Conservation (phyloP, 2,113 vertebrate species). For the Diadophis punctatus region DNA sequence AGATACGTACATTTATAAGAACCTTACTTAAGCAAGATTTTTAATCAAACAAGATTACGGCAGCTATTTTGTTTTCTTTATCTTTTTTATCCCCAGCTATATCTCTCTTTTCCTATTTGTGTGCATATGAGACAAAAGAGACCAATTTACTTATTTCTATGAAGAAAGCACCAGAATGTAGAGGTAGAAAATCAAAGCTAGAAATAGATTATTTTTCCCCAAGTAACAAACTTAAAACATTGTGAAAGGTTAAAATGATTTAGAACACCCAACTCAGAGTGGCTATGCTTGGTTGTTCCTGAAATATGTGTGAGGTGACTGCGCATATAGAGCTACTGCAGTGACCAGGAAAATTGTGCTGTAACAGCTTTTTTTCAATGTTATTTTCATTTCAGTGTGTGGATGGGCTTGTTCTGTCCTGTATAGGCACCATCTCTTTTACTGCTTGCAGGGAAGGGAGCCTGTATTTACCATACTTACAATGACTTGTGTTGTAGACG, state of each 20-base stretch:
- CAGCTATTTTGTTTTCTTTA: conserved; percentile 7
- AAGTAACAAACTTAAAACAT: conserved; percentile 59
- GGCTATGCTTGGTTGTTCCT: conserved; percentile 60
- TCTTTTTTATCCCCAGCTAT: background rate
- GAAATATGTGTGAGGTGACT: conserved; percentile 55
- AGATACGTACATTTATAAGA: background rate
- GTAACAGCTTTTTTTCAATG: conserved; percentile 26
- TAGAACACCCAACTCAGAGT: conserved; percentile 47
- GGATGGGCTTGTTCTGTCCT: conserved; percentile 8
- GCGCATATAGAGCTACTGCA: conserved; percentile 18
- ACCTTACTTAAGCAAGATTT: conserved; percentile 5
- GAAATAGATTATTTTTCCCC: conserved; percentile 37
- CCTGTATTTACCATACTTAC: background rate
- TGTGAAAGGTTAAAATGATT: conserved; percentile 64
- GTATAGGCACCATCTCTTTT: background rate
- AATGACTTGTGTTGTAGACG: background rate
- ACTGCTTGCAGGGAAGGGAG: background rate
- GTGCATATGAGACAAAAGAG: background rate
- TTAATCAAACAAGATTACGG: conserved; percentile 15
- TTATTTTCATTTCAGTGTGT: conserved; percentile 18
- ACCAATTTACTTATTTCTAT: background rate
- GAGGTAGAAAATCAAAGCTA: conserved; percentile 47
- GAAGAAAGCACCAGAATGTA: conserved; percentile 5
- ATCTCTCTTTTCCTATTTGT: background rate
- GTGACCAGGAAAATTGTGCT: conserved; percentile 34